Percentiles rank a stretch among this genome's conserved stretches.
phyloP scores from a whole-genome alignment of 2,888 invertebrate genomes.

The Pseudanteris insignis region DNA sequence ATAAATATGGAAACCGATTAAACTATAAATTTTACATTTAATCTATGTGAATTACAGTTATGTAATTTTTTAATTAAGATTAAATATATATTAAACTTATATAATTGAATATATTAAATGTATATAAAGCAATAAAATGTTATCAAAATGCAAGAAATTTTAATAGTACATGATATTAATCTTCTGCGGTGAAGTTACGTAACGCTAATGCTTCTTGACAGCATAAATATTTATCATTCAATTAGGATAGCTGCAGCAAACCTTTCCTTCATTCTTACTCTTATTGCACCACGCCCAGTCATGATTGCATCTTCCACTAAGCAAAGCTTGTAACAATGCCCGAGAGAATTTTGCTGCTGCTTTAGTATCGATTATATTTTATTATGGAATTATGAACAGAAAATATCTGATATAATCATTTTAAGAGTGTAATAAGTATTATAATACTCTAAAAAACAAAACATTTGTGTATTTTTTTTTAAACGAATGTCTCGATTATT shows the following conservation, averaged over 20 bases:
- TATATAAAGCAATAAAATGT: no score
- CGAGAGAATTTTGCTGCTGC: conserved; percentile 15
- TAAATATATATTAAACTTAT: no score
- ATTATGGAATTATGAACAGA: conserved; percentile 7
- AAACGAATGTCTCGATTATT: no score
- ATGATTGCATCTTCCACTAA: conserved; percentile 27
- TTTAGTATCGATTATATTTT: conserved; percentile 28
- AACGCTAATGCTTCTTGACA: conserved; percentile 44
- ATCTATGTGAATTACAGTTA: no score
- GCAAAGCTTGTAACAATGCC: conserved; percentile 18
- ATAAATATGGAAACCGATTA: no score
- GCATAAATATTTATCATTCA: conserved; percentile 46
- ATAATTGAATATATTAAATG: no score
- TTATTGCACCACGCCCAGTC: conserved; percentile 31
- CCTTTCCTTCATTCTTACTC: conserved; percentile 41
- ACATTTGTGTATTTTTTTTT: no score
- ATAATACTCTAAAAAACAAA: no score
- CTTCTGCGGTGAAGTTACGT: conserved; percentile 34
- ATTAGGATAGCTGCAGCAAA: conserved; percentile 39
- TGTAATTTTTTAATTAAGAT: no score
- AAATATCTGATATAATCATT: background rate
- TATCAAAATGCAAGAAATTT: conserved; percentile 30
- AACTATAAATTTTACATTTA: no score
- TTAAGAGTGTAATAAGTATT: no score
- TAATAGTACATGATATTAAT: conserved; percentile 42